A percentile compares a stretch with the other conserved stretches of the same genome.
These are phyloP conservation scores for Onychomys leucogaster DNA, from an alignment of 2,797 vertebrate genomes.

Conservation along the genomic window DNA sequence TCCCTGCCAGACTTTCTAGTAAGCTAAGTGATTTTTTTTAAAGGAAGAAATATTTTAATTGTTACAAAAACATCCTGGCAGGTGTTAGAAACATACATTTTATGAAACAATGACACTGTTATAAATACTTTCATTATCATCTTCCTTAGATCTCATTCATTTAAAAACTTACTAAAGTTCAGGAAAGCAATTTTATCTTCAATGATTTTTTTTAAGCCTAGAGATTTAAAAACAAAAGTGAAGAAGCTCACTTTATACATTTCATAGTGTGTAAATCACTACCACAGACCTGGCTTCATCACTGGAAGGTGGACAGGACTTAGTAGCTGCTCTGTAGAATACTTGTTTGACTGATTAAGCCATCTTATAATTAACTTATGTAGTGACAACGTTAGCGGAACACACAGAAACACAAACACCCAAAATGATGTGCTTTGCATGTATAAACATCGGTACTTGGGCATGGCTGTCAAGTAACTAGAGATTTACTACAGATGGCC, in stretches of 20 bases:
- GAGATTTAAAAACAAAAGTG: conserved; percentile 38
- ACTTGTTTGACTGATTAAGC: not conserved
- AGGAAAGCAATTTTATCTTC: conserved; percentile 49
- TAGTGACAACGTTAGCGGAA: conserved; percentile 36
- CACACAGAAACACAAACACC: conserved; percentile 22
- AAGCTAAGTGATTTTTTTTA: conserved; percentile 51
- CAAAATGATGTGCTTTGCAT: conserved; percentile 8
- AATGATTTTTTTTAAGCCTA: not conserved
- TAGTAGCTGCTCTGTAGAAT: not conserved
- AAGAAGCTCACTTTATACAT: conserved; percentile 51
- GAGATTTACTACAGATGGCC: conserved; percentile 41
- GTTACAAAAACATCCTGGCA: conserved; percentile 26
- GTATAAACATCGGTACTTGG: conserved; percentile 4
- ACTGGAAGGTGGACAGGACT: conserved; percentile 28
- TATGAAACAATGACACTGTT: conserved; percentile 45
- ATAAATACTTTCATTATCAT: conserved; percentile 48
- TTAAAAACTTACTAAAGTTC: conserved; percentile 56
- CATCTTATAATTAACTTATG: conserved; percentile 46
- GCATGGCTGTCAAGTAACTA: conserved; percentile 40
- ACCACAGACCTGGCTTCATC: not conserved
- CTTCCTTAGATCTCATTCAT: conserved; percentile 27
- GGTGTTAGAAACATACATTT: conserved; percentile 46
- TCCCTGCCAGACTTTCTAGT: conserved; percentile 45
- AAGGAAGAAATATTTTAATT: conserved; percentile 54
- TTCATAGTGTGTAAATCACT: conserved; percentile 51